A percentile compares a stretch with the other conserved stretches of the same genome.
Evolutionary conservation across 1,140 invertebrate species (phyloP).

Genomic region (Musca domestica): DNA sequence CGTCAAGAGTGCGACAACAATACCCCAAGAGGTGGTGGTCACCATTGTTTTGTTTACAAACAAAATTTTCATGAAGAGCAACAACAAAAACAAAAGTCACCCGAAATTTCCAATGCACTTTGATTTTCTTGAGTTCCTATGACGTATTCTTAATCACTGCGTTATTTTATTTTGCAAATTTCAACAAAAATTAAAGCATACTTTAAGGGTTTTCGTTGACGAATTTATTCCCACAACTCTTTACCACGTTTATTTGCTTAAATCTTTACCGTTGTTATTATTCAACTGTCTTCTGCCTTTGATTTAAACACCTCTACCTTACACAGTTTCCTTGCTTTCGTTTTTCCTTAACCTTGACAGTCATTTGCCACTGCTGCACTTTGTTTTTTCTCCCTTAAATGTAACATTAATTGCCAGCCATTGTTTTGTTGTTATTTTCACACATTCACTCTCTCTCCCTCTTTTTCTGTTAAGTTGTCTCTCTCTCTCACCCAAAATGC

Average conservation of each 20-base stretch:
- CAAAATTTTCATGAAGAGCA: background rate
- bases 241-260: background rate
- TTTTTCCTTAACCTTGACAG: slow-evolving; percentile 12
- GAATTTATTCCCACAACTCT: too few relatives aligned
- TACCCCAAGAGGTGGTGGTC: background rate
- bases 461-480: too few relatives aligned
- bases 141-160: background rate
- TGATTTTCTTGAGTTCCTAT: background rate
- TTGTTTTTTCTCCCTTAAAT: too few relatives aligned
- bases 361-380: too few relatives aligned
- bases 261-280: too few relatives aligned
- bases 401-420: too few relatives aligned
- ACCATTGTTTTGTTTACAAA: slow-evolving; percentile 8
- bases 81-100: background rate
- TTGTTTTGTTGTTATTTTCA: too few relatives aligned
- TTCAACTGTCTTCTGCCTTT: background rate
- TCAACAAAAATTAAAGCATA: slow-evolving; percentile 8
- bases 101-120: background rate
- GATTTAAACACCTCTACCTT: background rate
- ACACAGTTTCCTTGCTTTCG: background rate
- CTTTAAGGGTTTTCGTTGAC: background rate
- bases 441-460: too few relatives aligned
- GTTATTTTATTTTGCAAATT: background rate
- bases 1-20: too few relatives aligned
- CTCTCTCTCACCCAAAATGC: too few relatives aligned